Evolutionary conservation across 1,140 invertebrate species (phyloP).

Genomic region (Danaus plexippus): DNA sequence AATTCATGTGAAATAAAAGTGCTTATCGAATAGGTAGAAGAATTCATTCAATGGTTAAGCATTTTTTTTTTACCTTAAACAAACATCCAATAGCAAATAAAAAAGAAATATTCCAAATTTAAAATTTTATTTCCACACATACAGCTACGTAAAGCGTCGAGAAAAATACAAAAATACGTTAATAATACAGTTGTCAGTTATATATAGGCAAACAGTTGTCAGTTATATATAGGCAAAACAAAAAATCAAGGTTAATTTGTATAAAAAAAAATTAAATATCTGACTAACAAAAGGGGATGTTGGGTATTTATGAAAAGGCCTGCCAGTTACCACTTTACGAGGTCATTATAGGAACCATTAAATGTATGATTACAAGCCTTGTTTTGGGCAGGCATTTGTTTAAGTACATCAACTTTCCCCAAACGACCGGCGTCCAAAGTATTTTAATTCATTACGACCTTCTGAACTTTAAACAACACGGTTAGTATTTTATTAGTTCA

Average conservation of each 20-base stretch:
- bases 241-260: constrained; percentile 8
- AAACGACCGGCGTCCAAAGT: constrained; percentile 57
- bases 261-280: constrained; percentile 16
- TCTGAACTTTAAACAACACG: constrained; percentile 38
- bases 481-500: constrained; percentile 42
- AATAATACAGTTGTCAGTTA: too few species aligned
- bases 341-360: constrained; percentile 64
- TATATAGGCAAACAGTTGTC: neutral
- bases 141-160: too few species aligned
- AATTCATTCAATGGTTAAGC: too few species aligned
- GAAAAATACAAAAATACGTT: too few species aligned
- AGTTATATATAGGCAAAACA: constrained; percentile 1
- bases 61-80: too few species aligned
- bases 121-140: too few species aligned
- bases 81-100: too few species aligned
- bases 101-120: too few species aligned
- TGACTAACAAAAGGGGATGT: constrained; percentile 21
- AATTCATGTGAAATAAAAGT: too few species aligned
- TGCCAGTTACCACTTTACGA: constrained; percentile 59
- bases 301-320: constrained; percentile 26
- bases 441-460: constrained; percentile 58
- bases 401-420: constrained; percentile 61
- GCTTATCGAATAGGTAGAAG: too few species aligned
- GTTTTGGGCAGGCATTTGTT: constrained; percentile 56
- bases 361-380: constrained; percentile 62